These are phyloP conservation scores for Beaufortia kweichowensis DNA, from an alignment of 2,113 vertebrate species.

Conservation along the genomic window DNA sequence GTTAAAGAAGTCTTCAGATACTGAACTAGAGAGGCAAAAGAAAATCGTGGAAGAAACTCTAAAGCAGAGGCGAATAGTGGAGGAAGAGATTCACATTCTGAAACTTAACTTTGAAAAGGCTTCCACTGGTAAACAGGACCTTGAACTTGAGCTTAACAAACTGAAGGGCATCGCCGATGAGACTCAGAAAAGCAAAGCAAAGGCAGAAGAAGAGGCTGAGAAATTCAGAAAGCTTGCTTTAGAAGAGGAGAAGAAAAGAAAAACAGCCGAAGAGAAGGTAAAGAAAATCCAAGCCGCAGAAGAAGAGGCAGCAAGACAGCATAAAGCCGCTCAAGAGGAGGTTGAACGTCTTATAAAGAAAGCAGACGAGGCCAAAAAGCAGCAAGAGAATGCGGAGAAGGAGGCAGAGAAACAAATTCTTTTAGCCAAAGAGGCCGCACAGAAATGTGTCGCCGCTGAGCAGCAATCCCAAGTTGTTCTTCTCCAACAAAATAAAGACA, in stretches of 20 bases:
- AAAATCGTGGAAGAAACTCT: slow-evolving; percentile 87
- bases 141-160: slow-evolving; percentile 87
- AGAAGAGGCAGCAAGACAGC: slow-evolving; percentile 86
- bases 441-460: slow-evolving; percentile 83
- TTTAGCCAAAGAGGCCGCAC: slow-evolving; percentile 85
- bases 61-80: slow-evolving; percentile 85
- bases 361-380: slow-evolving; percentile 82
- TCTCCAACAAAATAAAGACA: slow-evolving; percentile 86
- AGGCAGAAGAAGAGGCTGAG: slow-evolving; percentile 84
- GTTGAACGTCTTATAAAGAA: slow-evolving; percentile 85
- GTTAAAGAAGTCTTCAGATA: slow-evolving; percentile 84
- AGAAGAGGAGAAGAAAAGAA: slow-evolving; percentile 85
- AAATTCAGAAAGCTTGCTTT: slow-evolving; percentile 81
- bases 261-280: slow-evolving; percentile 89
- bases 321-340: slow-evolving; percentile 85
- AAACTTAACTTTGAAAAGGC: slow-evolving; percentile 89
- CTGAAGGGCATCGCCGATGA: slow-evolving; percentile 83
- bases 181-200: slow-evolving; percentile 83
- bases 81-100: slow-evolving; percentile 90
- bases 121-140: slow-evolving; percentile 80
- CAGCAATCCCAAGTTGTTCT: slow-evolving; percentile 83
- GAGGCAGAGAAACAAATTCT: slow-evolving; percentile 85
- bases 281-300: slow-evolving; percentile 84
- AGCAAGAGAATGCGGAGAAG: slow-evolving; percentile 84
- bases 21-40: slow-evolving; percentile 86